Conservation (phyloP, 2,888 invertebrate species). For the Temnothorax unifasciatus region DNA sequence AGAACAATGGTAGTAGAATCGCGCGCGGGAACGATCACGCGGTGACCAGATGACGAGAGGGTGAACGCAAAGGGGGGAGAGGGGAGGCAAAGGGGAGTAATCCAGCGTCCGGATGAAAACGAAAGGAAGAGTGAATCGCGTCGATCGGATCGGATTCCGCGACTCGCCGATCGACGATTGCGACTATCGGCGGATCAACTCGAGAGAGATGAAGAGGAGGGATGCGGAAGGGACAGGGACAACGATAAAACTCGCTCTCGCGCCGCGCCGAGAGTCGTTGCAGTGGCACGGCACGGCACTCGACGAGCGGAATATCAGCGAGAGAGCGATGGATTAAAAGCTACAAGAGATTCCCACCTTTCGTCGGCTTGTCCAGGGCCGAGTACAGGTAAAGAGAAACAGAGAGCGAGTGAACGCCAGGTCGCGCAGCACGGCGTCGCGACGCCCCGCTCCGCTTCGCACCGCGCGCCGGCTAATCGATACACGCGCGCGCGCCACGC, state of each 20-base stretch:
- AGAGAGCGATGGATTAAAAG: constrained; percentile 58
- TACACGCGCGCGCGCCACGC: constrained; percentile 49
- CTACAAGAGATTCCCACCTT: constrained; percentile 58
- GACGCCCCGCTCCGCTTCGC: constrained; percentile 28
- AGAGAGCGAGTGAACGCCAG: constrained; percentile 17
- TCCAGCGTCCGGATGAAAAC: constrained; percentile 29
- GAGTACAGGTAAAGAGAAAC: constrained; percentile 6
- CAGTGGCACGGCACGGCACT: constrained; percentile 29
- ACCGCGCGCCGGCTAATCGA: constrained; percentile 56
- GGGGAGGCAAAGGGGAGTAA: not conserved
- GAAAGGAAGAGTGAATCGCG: constrained; percentile 57
- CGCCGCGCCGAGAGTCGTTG: constrained; percentile 16
- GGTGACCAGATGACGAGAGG: constrained; percentile 18
- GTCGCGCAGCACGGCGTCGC: constrained; percentile 9
- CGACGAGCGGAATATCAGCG: constrained; percentile 35
- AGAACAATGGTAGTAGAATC: constrained; percentile 41
- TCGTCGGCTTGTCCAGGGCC: constrained; percentile 53
- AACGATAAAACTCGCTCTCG: constrained; percentile 39
- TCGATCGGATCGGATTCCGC: constrained; percentile 45
- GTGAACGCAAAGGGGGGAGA: not conserved
- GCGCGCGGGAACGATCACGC: constrained; percentile 74
- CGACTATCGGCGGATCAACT: constrained; percentile 40
- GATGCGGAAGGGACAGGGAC: not conserved
- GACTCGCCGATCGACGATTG: constrained; percentile 38
- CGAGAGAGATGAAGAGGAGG: constrained; percentile 17